Evolutionary conservation across 2,888 invertebrate genomes (phyloP).

Genomic region (Ophion ventricosus): DNA sequence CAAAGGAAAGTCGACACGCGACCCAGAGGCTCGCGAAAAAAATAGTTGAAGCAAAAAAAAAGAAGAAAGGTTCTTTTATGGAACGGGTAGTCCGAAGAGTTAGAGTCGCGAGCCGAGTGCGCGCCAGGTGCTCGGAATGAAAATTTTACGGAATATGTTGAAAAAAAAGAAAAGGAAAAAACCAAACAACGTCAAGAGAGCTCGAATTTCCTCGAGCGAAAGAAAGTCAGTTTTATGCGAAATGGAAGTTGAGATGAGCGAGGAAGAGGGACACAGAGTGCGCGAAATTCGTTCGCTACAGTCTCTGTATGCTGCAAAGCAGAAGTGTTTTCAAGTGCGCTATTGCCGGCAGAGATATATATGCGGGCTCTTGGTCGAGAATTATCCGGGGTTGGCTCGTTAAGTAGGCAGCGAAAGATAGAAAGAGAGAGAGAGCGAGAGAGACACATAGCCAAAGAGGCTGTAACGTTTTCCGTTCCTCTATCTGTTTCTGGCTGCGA

Average conservation of each 20-base stretch:
- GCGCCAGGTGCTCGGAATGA: slow-evolving; percentile 37
- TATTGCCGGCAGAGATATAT: slow-evolving; percentile 40
- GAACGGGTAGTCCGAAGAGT: slow-evolving; percentile 31
- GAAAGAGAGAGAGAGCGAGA: slow-evolving; percentile 53
- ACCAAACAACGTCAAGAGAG: background rate
- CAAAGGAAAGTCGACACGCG: background rate
- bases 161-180: slow-evolving; percentile 8
- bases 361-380: slow-evolving; percentile 41
- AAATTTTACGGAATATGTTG: slow-evolving; percentile 52
- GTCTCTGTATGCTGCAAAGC: slow-evolving; percentile 10
- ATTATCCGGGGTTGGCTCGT: slow-evolving; percentile 65
- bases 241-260: slow-evolving; percentile 12
- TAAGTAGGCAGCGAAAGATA: slow-evolving; percentile 44
- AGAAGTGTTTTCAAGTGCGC: slow-evolving; percentile 46
- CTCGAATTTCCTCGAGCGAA: slow-evolving; percentile 56
- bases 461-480: slow-evolving; percentile 42
- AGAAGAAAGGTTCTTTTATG: slow-evolving; percentile 19
- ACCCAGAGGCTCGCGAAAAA: background rate
- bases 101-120: slow-evolving; percentile 43
- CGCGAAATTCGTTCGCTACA: slow-evolving; percentile 31
- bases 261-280: slow-evolving; percentile 21
- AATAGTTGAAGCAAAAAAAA: background rate
- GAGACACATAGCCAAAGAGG: slow-evolving; percentile 60
- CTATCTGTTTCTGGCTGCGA: slow-evolving; percentile 46
- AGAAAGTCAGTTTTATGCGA: slow-evolving; percentile 49